Base-by-base conservation (phyloP, 2,797 vertebrate species). In the Argentina silus region DNA sequence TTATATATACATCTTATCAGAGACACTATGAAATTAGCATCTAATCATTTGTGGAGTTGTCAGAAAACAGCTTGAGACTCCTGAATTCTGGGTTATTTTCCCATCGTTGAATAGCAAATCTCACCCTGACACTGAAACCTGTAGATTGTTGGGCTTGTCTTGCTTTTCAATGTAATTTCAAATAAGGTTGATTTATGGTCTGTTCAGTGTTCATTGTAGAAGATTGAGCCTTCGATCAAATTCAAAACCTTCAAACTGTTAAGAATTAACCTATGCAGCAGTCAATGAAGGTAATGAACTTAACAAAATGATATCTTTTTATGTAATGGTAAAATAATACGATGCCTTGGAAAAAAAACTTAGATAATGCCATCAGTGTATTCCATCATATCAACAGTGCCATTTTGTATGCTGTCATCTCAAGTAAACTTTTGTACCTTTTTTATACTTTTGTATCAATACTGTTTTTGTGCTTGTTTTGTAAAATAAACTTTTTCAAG, bases 371-470 rank as follows among this genome's bases (percentile, higher is more conserved):
- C 79, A 83, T 77, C 71, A 81, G 90, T 88, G 50, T 89, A 86
- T 79, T 84, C 75, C 67, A 69, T 79, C 76, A 77, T 78, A 74
- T 68, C 85, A 85, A 78, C 87, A 89, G 88, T 90, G 87, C 90
- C 85, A 80, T 17, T 85, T 72, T 67, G 64, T 83, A 78, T 83
- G 76, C 63, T 77, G 78, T 89, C 88, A 91, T 91, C 88, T 91
- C 87, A 85, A 86, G 72, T 86, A 85, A 81, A 79, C 79, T 88
- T 90, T 90, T 88, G 82, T 90, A 91, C 84, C 86, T 91, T 91
- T 73, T 85, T 87, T 88, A 79, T 86, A 89, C 80, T 72, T 93
- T 92, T 92, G 85, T 91, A 91, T 86, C 75, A 73, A 88, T 86
- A 87, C 87, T 89, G 87, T 81, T 88, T 86, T 89, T 86, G 83